These are phyloP conservation scores for Elaphurus davidianus DNA, from an alignment of 2,113 vertebrate genomes.

Conservation along the genomic window DNA sequence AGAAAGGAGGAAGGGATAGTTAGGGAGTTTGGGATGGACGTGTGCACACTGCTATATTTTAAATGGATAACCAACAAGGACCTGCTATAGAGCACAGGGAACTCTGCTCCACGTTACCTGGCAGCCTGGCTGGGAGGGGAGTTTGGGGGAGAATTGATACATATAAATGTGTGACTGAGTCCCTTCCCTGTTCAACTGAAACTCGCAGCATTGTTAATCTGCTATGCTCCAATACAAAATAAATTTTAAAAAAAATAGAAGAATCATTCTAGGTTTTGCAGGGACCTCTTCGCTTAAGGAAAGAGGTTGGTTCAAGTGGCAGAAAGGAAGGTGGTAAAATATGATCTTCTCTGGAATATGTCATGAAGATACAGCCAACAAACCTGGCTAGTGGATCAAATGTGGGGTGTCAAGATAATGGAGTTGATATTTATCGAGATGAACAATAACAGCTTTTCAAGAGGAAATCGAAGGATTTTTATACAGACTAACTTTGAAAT, in stretches of 20 bases:
- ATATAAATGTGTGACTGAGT: background rate
- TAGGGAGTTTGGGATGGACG: background rate
- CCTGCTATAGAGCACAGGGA: background rate
- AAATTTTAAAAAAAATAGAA: background rate
- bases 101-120: rapidly evolving
- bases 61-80: background rate
- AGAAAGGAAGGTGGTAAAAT: background rate
- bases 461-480: background rate
- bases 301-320: background rate
- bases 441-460: background rate
- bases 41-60: background rate
- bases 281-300: too few species aligned
- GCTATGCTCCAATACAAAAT: background rate
- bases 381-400: background rate
- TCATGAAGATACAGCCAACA: background rate
- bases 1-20: background rate
- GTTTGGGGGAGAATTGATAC: background rate
- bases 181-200: background rate
- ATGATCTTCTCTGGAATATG: background rate
- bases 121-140: background rate
- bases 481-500: background rate
- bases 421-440: background rate
- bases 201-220: background rate
- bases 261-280: background rate
- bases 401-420: background rate